phyloP scores from a whole-genome alignment of 2,113 vertebrate genomes.

The Tychaedon coryphoeus region DNA sequence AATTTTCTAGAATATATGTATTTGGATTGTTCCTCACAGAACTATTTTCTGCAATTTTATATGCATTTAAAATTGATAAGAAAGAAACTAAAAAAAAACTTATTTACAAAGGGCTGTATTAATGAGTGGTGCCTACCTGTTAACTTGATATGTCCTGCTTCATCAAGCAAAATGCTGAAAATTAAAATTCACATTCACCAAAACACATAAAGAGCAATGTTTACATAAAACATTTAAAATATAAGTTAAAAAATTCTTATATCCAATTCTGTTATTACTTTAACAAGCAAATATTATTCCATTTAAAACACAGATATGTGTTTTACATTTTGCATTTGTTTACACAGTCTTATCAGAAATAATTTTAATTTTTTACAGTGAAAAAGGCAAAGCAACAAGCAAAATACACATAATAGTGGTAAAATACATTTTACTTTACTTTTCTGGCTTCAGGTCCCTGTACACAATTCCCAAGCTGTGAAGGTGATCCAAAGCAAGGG shows the following conservation, averaged over 20 bases:
- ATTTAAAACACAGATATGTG: neutral
- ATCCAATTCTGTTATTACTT: neutral
- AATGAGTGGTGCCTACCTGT: constrained; percentile 83
- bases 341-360: neutral
- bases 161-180: constrained; percentile 99
- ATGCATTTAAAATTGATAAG: neutral
- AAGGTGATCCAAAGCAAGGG: constrained; percentile 97
- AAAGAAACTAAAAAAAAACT: neutral
- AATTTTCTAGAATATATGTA: accelerated
- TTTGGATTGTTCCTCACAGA: neutral
- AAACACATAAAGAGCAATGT: constrained; percentile 69
- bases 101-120: neutral
- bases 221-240: constrained; percentile 51
- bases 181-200: constrained; percentile 86
- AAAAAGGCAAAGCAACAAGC: constrained; percentile 19
- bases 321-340: neutral
- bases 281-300: neutral
- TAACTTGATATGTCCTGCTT: constrained; percentile 99
- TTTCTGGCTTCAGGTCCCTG: constrained; percentile 99
- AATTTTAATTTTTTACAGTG: neutral
- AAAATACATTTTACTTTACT: constrained; percentile 86
- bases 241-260: neutral
- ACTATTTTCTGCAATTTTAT: neutral
- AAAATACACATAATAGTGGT: constrained; percentile 48
- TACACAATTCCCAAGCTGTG: constrained; percentile 98